phyloP scores from a whole-genome alignment of 2,797 vertebrate species.

The Halcyon chelicuti region DNA sequence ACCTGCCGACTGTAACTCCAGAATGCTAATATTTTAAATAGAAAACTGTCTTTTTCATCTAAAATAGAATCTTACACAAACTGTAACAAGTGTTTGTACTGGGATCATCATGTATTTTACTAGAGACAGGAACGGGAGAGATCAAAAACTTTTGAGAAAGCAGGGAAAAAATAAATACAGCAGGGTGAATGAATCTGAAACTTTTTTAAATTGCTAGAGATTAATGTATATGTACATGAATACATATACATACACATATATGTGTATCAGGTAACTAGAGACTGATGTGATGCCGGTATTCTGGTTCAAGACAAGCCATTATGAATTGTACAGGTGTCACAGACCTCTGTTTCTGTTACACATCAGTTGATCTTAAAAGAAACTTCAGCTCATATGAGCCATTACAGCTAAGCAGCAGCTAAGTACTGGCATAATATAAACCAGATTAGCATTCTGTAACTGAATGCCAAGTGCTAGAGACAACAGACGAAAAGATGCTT shows the following conservation, averaged over 20 bases:
- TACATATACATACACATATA: rapidly evolving
- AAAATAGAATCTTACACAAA: background rate
- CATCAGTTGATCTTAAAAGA: background rate
- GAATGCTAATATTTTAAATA: background rate
- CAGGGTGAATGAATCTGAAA: background rate
- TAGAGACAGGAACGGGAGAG: background rate
- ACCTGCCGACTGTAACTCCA: background rate
- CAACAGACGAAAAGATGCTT: background rate
- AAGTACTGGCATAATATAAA: background rate
- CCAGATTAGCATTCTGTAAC: background rate
- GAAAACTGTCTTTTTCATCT: background rate
- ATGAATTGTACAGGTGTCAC: background rate
- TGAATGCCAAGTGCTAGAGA: background rate
- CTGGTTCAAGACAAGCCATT: too few species aligned
- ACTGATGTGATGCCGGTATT: too few species aligned
- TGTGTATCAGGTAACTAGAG: rapidly evolving
- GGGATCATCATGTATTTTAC: background rate
- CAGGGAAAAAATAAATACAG: background rate
- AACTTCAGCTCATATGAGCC: background rate
- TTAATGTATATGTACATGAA: background rate
- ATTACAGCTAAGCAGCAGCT: background rate
- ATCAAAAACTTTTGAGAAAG: background rate
- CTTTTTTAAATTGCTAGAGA: background rate
- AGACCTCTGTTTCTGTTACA: background rate
- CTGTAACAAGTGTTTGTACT: background rate